phyloP scores from a whole-genome alignment of 2,113 vertebrate genomes.

The Actenoides lindsayi region DNA sequence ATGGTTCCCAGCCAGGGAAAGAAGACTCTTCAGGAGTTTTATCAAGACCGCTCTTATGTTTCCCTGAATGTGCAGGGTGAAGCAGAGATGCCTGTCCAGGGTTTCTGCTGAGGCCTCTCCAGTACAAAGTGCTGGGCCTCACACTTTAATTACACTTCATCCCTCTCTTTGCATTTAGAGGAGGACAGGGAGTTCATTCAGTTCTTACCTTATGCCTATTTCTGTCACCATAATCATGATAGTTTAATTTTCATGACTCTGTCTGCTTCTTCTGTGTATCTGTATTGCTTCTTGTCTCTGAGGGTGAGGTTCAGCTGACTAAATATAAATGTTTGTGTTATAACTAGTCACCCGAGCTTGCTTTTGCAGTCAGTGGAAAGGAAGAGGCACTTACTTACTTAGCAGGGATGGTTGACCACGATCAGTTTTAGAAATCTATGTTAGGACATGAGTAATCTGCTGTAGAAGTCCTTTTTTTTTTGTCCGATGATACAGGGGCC shows the following conservation, averaged over 20 bases:
- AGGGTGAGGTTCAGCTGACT: not conserved
- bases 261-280: not conserved
- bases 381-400: constrained; percentile 22
- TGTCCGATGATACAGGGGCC: not conserved
- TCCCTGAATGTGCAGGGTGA: not conserved
- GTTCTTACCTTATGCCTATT: not conserved
- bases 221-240: not conserved
- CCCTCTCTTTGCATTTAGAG: not conserved
- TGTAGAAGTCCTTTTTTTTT: not conserved
- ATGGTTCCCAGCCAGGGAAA: not conserved
- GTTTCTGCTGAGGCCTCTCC: not conserved
- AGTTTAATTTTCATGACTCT: not conserved
- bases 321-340: not conserved
- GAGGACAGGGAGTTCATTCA: not conserved
- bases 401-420: not conserved
- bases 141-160: not conserved
- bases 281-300: not conserved
- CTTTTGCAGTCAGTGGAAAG: not conserved
- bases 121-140: not conserved
- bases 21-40: not conserved
- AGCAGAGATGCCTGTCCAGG: not conserved
- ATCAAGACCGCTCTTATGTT: not conserved
- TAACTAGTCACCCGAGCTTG: not conserved
- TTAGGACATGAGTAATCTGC: not conserved
- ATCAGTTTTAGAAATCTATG: not conserved